Conservation (phyloP, 2,113 vertebrate species). For the Cromileptes altivelis region DNA sequence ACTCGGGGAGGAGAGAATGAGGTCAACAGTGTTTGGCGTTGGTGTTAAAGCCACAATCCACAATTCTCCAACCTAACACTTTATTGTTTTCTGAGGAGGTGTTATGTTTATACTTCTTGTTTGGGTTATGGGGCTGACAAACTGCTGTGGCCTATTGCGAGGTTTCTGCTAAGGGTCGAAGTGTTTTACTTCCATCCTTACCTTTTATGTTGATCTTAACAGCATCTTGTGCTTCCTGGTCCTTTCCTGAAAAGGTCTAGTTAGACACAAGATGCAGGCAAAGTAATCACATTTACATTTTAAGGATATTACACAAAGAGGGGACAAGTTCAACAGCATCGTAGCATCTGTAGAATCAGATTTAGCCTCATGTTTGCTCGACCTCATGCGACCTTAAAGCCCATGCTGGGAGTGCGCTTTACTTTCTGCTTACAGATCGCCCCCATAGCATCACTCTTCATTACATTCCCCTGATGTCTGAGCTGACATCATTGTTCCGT, state of each 20-base stretch:
- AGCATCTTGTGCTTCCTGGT: background rate
- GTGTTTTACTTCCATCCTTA: background rate
- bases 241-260: conserved; percentile 34
- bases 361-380: conserved; percentile 40
- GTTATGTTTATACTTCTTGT: conserved; percentile 6
- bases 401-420: conserved; percentile 10
- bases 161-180: background rate
- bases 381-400: conserved; percentile 43
- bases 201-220: background rate
- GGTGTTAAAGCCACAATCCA: conserved; percentile 56
- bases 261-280: conserved; percentile 17
- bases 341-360: conserved; percentile 10
- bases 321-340: conserved; percentile 28
- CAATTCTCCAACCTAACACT: conserved; percentile 28
- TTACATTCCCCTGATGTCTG: conserved; percentile 32
- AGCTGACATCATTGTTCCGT: conserved; percentile 60
- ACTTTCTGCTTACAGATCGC: conserved; percentile 24
- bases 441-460: conserved; percentile 30
- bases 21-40: conserved; percentile 58
- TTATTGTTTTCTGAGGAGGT: conserved; percentile 13
- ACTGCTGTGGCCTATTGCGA: background rate
- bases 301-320: conserved; percentile 37
- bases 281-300: conserved; percentile 51
- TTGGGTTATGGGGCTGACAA: conserved; percentile 6
- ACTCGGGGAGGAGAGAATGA: conserved; percentile 52